These are phyloP conservation scores for Unio delphinus DNA, from an alignment of 2,888 invertebrate species.

Conservation along the genomic window DNA sequence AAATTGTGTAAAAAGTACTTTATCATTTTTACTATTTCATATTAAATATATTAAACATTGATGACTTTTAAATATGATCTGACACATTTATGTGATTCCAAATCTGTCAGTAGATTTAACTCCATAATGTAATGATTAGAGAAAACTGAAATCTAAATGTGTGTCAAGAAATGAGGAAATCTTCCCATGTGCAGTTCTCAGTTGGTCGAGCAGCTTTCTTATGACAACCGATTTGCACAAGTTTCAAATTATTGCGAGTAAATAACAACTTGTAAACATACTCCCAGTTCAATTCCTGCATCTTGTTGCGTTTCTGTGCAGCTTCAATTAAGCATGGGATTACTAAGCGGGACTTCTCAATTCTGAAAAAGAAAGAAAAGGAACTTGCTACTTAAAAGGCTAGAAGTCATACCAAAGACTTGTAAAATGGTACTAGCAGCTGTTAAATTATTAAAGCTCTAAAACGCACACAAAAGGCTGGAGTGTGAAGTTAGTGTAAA, in stretches of 20 bases:
- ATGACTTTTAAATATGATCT: too few relatives aligned
- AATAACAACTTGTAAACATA: constrained; percentile 56
- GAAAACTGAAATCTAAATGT: too few relatives aligned
- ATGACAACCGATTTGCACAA: constrained; percentile 63
- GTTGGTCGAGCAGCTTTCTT: constrained; percentile 55
- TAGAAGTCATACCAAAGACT: neutral
- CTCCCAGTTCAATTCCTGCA: constrained; percentile 44
- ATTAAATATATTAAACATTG: too few relatives aligned
- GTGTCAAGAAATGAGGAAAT: constrained; percentile 27
- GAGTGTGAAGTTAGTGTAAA: too few relatives aligned
- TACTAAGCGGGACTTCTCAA: constrained; percentile 62
- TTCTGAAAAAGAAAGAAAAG: constrained; percentile 40
- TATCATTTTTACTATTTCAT: too few relatives aligned
- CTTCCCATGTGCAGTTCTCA: constrained; percentile 34
- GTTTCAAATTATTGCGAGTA: constrained; percentile 55
- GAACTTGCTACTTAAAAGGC: neutral
- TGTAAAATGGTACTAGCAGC: neutral
- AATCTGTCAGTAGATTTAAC: too few relatives aligned
- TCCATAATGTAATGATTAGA: too few relatives aligned
- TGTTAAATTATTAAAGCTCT: neutral
- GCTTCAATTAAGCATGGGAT: constrained; percentile 57
- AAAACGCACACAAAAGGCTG: neutral
- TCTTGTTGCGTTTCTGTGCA: constrained; percentile 46
- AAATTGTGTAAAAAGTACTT: too few relatives aligned
- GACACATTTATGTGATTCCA: too few relatives aligned